Evolutionary conservation across 1,140 invertebrate species (phyloP), one percentile per base, ranked within the genome.

Genomic region (Lordiphosa clarofinis): DNA sequence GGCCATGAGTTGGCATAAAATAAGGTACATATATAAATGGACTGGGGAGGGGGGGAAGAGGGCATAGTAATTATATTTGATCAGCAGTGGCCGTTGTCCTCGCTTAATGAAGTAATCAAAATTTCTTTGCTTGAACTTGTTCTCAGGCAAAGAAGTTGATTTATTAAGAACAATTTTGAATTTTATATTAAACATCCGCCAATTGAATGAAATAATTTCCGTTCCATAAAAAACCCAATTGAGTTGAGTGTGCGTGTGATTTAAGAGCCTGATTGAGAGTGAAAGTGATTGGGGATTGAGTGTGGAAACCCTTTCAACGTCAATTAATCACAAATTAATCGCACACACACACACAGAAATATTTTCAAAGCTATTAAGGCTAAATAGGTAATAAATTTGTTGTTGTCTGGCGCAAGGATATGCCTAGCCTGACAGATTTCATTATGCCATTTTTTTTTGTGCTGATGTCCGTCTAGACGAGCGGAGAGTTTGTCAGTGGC

Each of bases 321-420:
- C 78, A 84, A 84, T 84, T 84, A 84, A 84, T 84, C 79, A 73
- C 78, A 84, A 84, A 84, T 84, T 84, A 84, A 84, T 73, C 78
- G 73, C 64, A 70, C 68, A n/a, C 43, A 59, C 21, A 53, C 28
- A 31, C 49, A 61, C 21, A 61, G 62, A 84, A 78, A 78, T 82
- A 78, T 86, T 67, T 68, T 73, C 64, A 72, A 43, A 61, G 63
- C 78, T 82, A 84, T 84, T 84, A 84, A 70, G 64, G 65, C 78
- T 84, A 84, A 84, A 84, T 84, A 84, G 78, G 78, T 78, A 84
- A 84, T 84, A 84, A 84, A 84, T 84, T 84, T 84, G 58, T 44
- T 71, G 64, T 61, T 79, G 79, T 67, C 78, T 84, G 73, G 61
- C 69, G 35, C 52, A 86, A 84, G 78, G 78, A 84, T 66, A 60